Conservation (phyloP, 2,888 invertebrate species). For the Metallyticus violacea region DNA sequence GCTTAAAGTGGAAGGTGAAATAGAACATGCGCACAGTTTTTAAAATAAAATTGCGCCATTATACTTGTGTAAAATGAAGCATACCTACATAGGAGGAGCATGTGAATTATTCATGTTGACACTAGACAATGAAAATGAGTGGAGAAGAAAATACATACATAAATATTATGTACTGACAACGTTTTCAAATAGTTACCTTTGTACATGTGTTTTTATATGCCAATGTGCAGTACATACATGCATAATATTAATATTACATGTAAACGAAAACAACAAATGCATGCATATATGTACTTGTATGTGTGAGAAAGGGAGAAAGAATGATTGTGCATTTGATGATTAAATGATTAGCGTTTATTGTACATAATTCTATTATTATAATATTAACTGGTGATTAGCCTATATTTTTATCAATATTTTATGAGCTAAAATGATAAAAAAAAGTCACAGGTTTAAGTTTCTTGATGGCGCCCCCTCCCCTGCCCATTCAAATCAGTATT, state of each 20-base stretch:
- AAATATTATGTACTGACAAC: background rate
- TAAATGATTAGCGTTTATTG: background rate
- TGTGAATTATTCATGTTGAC: background rate
- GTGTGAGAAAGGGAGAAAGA: background rate
- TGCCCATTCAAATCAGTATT: conserved; percentile 4
- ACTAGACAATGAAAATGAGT: background rate
- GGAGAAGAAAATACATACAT: background rate
- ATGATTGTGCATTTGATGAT: background rate
- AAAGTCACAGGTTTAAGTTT: conserved; percentile 10
- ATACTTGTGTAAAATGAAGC: background rate
- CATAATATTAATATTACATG: background rate
- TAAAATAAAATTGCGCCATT: background rate
- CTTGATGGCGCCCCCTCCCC: background rate
- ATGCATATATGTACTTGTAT: conserved; percentile 1
- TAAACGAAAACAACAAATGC: conserved; percentile 11
- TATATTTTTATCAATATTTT: conserved; percentile 18
- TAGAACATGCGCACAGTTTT: background rate
- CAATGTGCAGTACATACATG: conserved; percentile 12
- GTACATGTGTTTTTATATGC: conserved; percentile 19
- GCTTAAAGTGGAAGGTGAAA: conserved; percentile 2
- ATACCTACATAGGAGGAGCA: background rate
- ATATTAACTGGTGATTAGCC: conserved; percentile 15
- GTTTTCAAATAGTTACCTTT: conserved; percentile 15
- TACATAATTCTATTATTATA: conserved; percentile 11
- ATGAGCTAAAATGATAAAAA: background rate